These are phyloP conservation scores for Pachyramphus minor DNA, from an alignment of 2,113 vertebrate genomes.

Conservation along the genomic window DNA sequence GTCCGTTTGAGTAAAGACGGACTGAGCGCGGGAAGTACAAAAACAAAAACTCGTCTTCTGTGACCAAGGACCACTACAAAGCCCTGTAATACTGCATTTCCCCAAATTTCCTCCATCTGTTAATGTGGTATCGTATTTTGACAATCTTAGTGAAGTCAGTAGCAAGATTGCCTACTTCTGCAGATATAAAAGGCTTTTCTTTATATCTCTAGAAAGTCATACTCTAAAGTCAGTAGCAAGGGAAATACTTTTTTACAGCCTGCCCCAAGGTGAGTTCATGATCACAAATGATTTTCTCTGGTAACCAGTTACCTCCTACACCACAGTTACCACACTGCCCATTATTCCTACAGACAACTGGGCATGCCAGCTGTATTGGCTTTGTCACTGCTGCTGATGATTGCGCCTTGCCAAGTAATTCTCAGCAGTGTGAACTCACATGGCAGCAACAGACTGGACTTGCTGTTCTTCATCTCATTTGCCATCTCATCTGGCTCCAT, in stretches of 20 bases:
- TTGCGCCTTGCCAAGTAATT: not conserved
- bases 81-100: not conserved
- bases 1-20: not conserved
- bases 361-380: not conserved
- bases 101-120: not conserved
- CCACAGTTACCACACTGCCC: not conserved
- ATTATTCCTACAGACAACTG: not conserved
- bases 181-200: not conserved
- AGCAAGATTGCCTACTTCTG: not conserved
- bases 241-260: not conserved
- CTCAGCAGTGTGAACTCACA: not conserved
- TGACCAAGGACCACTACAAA: not conserved
- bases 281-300: not conserved
- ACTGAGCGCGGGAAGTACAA: not conserved
- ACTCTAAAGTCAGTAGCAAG: not conserved
- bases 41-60: not conserved
- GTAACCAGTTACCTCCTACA: not conserved
- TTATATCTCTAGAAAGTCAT: not conserved
- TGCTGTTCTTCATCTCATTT: not conserved
- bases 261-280: not conserved
- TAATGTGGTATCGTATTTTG: rapidly evolving
- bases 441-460: not conserved
- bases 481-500: not conserved
- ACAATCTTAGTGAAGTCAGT: not conserved
- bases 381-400: not conserved